These are phyloP conservation scores for Piscicola geometra DNA, from an alignment of 2,888 invertebrate species.

Conservation along the genomic window DNA sequence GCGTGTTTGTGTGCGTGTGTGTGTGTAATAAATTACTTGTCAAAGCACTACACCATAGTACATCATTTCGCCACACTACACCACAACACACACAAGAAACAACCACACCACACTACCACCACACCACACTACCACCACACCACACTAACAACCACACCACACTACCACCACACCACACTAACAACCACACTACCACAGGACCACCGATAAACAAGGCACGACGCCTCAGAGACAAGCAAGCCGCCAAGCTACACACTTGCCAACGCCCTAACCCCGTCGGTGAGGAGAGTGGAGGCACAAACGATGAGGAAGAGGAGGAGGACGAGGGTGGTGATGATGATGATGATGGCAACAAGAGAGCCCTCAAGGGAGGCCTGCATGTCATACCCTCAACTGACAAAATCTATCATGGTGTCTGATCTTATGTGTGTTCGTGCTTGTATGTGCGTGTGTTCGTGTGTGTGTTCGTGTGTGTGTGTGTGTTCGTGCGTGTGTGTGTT, in stretches of 20 bases:
- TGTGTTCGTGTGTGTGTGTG: background rate
- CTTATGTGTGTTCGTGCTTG: background rate
- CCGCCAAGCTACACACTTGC: background rate
- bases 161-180: conserved; percentile 1
- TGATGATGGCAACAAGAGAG: too few species aligned
- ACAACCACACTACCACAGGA: background rate
- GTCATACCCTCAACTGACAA: background rate
- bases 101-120: background rate
- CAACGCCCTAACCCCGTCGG: background rate
- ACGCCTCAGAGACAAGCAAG: background rate
- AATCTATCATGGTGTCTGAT: background rate
- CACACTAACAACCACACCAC: background rate
- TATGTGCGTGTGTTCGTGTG: background rate
- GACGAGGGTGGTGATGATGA: background rate
- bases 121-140: background rate
- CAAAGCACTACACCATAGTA: too few species aligned
- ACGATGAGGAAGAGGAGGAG: conserved; percentile 6
- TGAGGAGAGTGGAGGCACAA: conserved; percentile 13
- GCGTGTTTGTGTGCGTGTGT: too few species aligned
- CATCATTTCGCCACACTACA: background rate
- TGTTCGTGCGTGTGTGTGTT: background rate
- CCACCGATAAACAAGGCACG: background rate
- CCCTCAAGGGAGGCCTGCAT: too few species aligned
- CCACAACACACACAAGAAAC: background rate
- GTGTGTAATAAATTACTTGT: too few species aligned